A percentile compares a stretch with the other conserved stretches of the same genome.
Evolutionary conservation across 2,888 invertebrate genomes (phyloP).

Genomic region (Orchesella flavescens): DNA sequence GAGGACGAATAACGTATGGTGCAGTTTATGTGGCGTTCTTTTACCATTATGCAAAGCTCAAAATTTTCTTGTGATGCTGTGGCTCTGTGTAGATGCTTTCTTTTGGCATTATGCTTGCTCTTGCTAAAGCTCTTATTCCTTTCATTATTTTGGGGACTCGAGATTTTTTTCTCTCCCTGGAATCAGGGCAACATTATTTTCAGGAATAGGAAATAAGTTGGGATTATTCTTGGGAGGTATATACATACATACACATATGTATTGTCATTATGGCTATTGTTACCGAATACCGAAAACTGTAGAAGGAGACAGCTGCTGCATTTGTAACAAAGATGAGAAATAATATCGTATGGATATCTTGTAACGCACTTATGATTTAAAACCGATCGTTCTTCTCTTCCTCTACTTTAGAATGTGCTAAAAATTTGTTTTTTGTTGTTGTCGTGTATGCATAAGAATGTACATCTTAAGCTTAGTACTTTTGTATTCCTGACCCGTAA

Average conservation of each 20-base stretch:
- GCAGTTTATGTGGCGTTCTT: constrained; percentile 12
- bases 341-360: background rate
- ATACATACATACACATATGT: constrained; percentile 15
- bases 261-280: constrained; percentile 36
- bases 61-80: constrained; percentile 43
- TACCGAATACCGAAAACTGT: background rate
- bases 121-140: constrained; percentile 37
- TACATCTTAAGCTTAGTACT: background rate
- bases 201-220: constrained; percentile 1
- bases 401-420: background rate
- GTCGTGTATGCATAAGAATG: background rate
- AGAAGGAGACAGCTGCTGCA: constrained; percentile 39
- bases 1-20: background rate
- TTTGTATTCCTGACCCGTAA: constrained; percentile 21
- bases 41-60: constrained; percentile 22
- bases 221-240: background rate
- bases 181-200: constrained; percentile 38
- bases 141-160: constrained; percentile 40
- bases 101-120: constrained; percentile 22
- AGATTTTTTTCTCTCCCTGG: constrained; percentile 34
- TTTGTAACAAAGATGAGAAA: background rate
- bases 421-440: background rate
- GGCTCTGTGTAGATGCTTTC: constrained; percentile 4
- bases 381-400: background rate
- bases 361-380: constrained; percentile 6